These are phyloP conservation scores for Pristionchus mayeri DNA, from an alignment of 2,888 invertebrate species.

Conservation along the genomic window DNA sequence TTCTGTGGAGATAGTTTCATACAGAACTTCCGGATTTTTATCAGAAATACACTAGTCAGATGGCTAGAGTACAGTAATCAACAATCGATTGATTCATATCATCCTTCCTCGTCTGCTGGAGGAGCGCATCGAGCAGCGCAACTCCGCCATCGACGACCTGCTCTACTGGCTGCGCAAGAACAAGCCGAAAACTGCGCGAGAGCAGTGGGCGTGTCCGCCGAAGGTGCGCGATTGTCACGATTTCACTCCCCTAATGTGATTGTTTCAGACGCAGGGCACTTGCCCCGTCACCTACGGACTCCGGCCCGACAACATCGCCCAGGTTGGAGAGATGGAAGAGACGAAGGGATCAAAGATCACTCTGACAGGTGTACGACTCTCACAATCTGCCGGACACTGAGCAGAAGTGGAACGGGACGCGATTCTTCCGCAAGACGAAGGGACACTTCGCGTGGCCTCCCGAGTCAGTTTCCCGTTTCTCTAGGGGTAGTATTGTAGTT, in stretches of 20 bases:
- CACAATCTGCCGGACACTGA: constrained; percentile 57
- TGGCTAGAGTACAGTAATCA: neutral
- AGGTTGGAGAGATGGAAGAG: neutral
- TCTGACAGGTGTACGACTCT: constrained; percentile 57
- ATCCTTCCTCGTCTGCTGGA: constrained; percentile 54
- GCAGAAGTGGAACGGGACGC: constrained; percentile 58
- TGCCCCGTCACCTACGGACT: constrained; percentile 26
- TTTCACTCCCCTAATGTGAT: neutral
- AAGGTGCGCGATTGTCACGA: constrained; percentile 34
- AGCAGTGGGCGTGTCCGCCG: constrained; percentile 53
- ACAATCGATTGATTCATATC: constrained; percentile 19
- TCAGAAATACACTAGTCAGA: too few species aligned
- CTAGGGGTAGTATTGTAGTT: neutral
- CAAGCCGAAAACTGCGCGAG: constrained; percentile 56
- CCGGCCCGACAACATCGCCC: constrained; percentile 46
- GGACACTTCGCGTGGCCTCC: constrained; percentile 57
- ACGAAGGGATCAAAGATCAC: neutral
- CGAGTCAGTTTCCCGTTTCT: constrained; percentile 28
- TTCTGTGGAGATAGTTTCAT: too few species aligned
- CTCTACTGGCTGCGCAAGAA: constrained; percentile 59
- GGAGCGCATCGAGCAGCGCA: constrained; percentile 54
- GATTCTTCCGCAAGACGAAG: constrained; percentile 55
- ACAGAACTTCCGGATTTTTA: too few species aligned
- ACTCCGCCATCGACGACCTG: constrained; percentile 55
- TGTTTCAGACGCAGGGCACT: constrained; percentile 35